Evolutionary conservation across 2,888 invertebrate genomes (phyloP), one percentile per base, ranked within the genome.

Genomic region (Meteorus cinctellus): DNA sequence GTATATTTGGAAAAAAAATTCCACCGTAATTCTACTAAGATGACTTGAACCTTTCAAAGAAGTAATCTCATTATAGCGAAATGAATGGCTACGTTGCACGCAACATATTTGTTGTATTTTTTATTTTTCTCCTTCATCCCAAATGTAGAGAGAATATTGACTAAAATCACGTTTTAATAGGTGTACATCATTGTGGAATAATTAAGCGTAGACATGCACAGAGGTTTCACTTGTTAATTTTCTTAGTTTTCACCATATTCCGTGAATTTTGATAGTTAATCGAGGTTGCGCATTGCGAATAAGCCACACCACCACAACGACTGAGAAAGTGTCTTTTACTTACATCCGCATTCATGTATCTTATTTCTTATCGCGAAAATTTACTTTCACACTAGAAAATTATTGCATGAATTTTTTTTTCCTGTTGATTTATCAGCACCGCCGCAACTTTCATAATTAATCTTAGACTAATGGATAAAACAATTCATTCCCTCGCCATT

Each of bases 241-340:
- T 72, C 70, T 62, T 27, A 34, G 63, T 77, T 80, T 80, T 78
- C 80, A 62, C 80, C 36, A 48, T 74, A 74, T 78, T 74, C 76
- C 72, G 51, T 55, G 65, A 62, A 65, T 45, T 66, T 45, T 66
- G 51, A 74, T 71, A 60, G 41, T 41, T 67, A 74, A 73, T 71
- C 63, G 74, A 76, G 76, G 65, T 72, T 62, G 51, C 65, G 72
- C 66, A 19, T 66, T 27, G 24, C 55, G 5, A 8, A 34, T 31
- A 29, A 16, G 16, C 27, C 19, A 31, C 63, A 41, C 41, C 41
- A 41, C 41, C 4, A 12, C 12, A 1, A 2, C 8, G 8, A 2
- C 41, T 2, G 41, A 45, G 62, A 62, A 60, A 71, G 62, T 62
- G 48, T n/a, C 16, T 48, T 48, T 48, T 48, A 48, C 48, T 48